A percentile compares a stretch with the other conserved stretches of the same genome.
Conservation (phyloP, 2,888 invertebrate genomes). For the Neoitamus cyanurus region DNA sequence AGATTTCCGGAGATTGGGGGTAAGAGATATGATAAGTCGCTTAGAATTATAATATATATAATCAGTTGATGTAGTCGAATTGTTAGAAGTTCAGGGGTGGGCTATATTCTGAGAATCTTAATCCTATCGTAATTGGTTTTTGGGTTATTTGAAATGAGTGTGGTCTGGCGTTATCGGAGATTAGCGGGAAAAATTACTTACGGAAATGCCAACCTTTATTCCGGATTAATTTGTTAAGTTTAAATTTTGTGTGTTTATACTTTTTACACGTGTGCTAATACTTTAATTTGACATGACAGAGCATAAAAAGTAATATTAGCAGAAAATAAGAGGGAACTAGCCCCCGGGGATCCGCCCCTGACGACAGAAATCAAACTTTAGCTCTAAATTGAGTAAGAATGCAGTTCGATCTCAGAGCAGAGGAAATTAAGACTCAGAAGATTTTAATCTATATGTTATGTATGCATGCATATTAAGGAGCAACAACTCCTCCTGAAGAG, state of each 20-base stretch:
- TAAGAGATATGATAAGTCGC: not conserved
- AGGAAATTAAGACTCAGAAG: too few relatives aligned
- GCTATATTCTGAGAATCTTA: not conserved
- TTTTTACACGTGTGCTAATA: not conserved
- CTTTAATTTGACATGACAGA: too few relatives aligned
- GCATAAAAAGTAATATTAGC: too few relatives aligned
- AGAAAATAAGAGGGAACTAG: too few relatives aligned
- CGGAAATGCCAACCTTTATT: not conserved
- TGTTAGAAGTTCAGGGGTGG: not conserved
- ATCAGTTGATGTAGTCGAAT: not conserved
- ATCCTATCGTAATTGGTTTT: not conserved
- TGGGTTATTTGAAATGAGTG: not conserved
- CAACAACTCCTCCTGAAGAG: too few relatives aligned
- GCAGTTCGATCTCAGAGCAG: too few relatives aligned
- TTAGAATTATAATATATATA: not conserved
- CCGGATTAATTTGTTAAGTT: not conserved
- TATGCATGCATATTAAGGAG: too few relatives aligned
- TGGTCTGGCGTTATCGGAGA: not conserved
- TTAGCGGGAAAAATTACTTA: not conserved
- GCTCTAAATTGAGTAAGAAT: too few relatives aligned
- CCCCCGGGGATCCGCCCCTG: too few relatives aligned
- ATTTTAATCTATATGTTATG: too few relatives aligned
- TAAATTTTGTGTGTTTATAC: not conserved
- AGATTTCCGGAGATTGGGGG: not conserved
- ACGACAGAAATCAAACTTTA: too few relatives aligned